A percentile compares a stretch with the other conserved stretches of the same genome.
Evolutionary conservation across 2,797 vertebrate genomes (phyloP).

Genomic region (Diglossa cyanea): DNA sequence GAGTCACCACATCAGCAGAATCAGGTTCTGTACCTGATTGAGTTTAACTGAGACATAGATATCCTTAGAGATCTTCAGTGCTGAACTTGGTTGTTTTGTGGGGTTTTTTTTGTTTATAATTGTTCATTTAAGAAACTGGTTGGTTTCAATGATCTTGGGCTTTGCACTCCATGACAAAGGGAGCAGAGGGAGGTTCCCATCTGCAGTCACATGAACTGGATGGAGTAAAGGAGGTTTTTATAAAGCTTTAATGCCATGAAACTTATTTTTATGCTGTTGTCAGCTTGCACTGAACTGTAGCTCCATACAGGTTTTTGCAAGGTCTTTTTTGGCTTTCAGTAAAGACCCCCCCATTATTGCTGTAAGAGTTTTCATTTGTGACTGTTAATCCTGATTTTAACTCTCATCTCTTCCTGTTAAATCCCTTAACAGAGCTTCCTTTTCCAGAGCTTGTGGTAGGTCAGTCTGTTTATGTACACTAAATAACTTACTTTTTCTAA

Average conservation of each 20-base stretch:
- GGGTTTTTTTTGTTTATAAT: background rate
- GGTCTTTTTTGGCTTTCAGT: background rate
- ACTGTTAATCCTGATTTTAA: background rate
- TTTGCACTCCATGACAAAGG: background rate
- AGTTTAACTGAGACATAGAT: background rate
- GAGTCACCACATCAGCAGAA: background rate
- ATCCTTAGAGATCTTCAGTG: background rate
- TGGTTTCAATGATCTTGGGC: background rate
- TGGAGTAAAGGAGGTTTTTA: background rate
- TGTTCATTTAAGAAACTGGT: background rate
- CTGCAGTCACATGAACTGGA: background rate
- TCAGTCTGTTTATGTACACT: background rate
- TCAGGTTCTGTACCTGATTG: background rate
- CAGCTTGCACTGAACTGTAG: background rate
- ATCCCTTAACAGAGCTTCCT: background rate
- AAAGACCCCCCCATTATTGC: background rate
- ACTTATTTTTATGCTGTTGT: background rate
- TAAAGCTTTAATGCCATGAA: background rate
- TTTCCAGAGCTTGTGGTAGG: background rate
- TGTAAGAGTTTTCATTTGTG: background rate
- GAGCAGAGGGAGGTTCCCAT: background rate
- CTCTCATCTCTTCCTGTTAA: background rate
- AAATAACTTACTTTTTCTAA: conserved; percentile 28
- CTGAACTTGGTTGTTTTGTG: background rate
- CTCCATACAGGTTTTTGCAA: background rate